Evolutionary conservation across 2,888 invertebrate species (phyloP).

Genomic region (Catocala sponsa): DNA sequence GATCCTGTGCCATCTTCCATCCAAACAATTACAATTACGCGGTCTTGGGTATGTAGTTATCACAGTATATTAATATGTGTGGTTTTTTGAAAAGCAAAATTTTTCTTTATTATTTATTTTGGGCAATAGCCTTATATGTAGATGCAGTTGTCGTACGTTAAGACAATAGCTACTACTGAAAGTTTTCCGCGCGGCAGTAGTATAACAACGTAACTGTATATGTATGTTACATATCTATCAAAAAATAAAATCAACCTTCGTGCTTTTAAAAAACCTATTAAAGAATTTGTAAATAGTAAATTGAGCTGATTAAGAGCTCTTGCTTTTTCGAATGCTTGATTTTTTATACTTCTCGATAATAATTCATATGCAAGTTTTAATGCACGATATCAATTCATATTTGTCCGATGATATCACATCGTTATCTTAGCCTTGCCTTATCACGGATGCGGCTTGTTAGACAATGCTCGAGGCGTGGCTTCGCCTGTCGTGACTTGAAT

Average conservation of each 20-base stretch:
- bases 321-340: no score
- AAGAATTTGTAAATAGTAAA: no score
- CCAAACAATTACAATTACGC: conserved; percentile 32
- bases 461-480: conserved; percentile 80
- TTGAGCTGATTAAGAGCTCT: no score
- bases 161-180: no score
- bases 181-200: no score
- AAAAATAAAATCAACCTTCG: no score
- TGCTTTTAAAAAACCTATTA: no score
- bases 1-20: conserved; percentile 36
- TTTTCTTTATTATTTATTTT: neutral
- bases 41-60: conserved; percentile 1
- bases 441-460: conserved; percentile 74
- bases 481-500: conserved; percentile 77
- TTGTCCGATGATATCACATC: conserved; percentile 68
- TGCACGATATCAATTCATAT: conserved; percentile 49
- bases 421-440: conserved; percentile 70
- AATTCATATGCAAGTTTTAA: neutral
- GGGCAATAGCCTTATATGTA: no score
- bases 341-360: neutral
- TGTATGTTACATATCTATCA: no score
- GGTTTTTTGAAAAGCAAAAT: neutral
- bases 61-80: neutral
- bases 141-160: no score
- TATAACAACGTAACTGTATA: no score